Conservation (phyloP, 2,113 vertebrate genomes). For the Chionis minor region DNA sequence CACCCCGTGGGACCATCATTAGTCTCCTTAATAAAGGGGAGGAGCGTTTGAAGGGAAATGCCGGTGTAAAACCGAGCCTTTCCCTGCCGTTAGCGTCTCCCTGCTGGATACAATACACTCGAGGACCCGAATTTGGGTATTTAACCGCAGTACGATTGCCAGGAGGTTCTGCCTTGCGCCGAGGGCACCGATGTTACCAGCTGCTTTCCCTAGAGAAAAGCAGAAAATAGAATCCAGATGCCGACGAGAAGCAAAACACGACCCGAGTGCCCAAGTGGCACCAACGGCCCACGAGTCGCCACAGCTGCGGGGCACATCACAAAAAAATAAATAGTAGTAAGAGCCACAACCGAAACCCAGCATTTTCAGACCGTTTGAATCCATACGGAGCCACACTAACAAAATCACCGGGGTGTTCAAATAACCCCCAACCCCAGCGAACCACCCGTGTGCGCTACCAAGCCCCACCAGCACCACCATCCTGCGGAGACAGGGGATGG, state of each 20-base stretch:
- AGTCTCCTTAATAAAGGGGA: not conserved
- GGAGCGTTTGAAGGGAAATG: not conserved
- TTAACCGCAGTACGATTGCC: not conserved
- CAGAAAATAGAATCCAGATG: not conserved
- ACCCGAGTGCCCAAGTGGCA: not conserved
- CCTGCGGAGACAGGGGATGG: accelerated
- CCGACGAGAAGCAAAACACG: not conserved
- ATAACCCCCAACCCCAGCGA: accelerated
- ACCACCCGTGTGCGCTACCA: accelerated
- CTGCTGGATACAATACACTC: not conserved
- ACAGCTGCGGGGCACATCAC: accelerated
- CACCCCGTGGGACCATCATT: not conserved
- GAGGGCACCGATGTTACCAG: not conserved
- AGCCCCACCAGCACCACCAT: not conserved
- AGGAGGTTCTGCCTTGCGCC: not conserved
- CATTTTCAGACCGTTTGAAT: not conserved
- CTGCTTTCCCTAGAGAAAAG: not conserved
- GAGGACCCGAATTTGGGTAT: not conserved
- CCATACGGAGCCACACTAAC: accelerated
- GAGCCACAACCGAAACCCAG: not conserved
- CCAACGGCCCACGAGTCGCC: accelerated
- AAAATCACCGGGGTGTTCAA: accelerated
- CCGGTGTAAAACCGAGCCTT: not conserved
- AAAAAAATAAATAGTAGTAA: not conserved
- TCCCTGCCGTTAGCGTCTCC: not conserved